Evolutionary conservation across 2,888 invertebrate genomes (phyloP).

Genomic region (Rotaria sp.): DNA sequence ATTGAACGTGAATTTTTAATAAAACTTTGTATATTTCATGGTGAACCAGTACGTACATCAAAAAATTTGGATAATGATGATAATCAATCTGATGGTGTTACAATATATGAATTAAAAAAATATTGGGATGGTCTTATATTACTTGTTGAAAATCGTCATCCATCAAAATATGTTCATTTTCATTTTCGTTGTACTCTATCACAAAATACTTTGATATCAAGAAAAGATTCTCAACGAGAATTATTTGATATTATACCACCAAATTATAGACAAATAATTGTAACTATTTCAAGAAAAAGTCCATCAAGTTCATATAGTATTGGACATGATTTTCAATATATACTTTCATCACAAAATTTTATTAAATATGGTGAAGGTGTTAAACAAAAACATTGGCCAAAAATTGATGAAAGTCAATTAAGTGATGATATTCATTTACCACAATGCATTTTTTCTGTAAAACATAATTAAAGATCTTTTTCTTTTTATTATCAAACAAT

Average conservation of each 20-base stretch:
- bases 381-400: background rate
- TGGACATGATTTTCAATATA: constrained; percentile 17
- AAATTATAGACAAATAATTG: background rate
- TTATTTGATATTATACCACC: background rate
- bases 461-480: background rate
- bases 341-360: background rate
- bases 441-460: background rate
- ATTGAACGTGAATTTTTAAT: constrained; percentile 21
- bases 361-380: background rate
- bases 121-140: constrained; percentile 17
- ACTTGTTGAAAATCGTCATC: constrained; percentile 15
- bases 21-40: constrained; percentile 6
- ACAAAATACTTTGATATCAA: background rate
- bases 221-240: background rate
- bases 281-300: background rate
- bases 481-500: too few species aligned
- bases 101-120: constrained; percentile 15
- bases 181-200: background rate
- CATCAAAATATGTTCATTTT: constrained; percentile 25
- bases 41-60: background rate
- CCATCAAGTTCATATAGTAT: background rate
- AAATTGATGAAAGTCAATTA: background rate
- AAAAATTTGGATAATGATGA: background rate
- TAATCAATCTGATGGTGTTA: background rate
- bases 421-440: constrained; percentile 15